A percentile compares a stretch with the other conserved stretches of the same genome.
phyloP scores from a whole-genome alignment of 1,140 invertebrate genomes.

The Macrobrachium nipponense region DNA sequence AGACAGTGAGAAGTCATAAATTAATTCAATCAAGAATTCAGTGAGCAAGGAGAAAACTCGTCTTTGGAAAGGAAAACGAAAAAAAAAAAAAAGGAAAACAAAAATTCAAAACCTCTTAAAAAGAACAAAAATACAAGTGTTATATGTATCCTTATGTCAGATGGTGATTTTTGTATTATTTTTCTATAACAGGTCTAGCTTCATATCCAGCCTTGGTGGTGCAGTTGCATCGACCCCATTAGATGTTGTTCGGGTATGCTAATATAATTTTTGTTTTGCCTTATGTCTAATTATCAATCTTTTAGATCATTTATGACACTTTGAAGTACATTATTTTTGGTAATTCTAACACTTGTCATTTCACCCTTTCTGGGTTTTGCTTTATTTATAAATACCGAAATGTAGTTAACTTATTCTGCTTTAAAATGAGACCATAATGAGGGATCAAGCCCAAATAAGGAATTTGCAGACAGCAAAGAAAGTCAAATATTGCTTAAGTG shows the following conservation, averaged over 20 bases:
- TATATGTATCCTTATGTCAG: neutral
- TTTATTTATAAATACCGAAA: too few species aligned
- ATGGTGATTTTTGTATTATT: slow-evolving; percentile 9
- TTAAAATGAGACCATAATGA: too few species aligned
- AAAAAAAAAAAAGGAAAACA: slow-evolving; percentile 13
- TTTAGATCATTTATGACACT: too few species aligned
- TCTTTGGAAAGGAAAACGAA: slow-evolving; percentile 26
- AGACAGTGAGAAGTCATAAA: slow-evolving; percentile 57
- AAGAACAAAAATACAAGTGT: neutral
- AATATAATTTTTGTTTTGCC: neutral
- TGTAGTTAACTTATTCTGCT: too few species aligned
- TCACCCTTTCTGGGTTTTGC: too few species aligned
- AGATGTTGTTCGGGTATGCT: slow-evolving; percentile 91
- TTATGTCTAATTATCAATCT: neutral
- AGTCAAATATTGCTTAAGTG: too few species aligned
- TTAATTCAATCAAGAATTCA: slow-evolving; percentile 1
- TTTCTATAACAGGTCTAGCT: slow-evolving; percentile 78
- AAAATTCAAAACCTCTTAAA: slow-evolving; percentile 6
- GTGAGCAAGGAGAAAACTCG: slow-evolving; percentile 26
- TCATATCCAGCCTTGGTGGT: slow-evolving; percentile 91
- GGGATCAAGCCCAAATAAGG: too few species aligned
- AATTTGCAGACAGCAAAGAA: too few species aligned
- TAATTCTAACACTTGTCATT: too few species aligned
- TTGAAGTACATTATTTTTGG: too few species aligned
- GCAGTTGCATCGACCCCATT: slow-evolving; percentile 94